These are phyloP conservation scores for Coecobrya sp. DNA, from an alignment of 2,888 invertebrate species.

Conservation along the genomic window DNA sequence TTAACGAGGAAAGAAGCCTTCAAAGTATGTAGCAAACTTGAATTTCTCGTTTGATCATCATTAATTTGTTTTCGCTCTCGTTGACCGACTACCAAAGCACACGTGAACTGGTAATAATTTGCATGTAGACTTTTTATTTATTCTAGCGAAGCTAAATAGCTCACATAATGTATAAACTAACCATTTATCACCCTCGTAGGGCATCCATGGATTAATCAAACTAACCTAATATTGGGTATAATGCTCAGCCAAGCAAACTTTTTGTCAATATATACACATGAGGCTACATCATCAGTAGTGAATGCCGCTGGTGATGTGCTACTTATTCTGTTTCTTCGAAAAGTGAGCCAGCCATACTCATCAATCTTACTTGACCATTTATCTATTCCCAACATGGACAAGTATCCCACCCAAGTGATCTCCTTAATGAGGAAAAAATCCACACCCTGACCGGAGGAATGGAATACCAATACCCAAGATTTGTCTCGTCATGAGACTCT, in stretches of 20 bases:
- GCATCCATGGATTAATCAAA: slow-evolving; percentile 35
- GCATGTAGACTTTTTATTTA: background rate
- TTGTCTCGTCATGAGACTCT: background rate
- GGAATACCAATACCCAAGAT: background rate
- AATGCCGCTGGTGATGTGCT: background rate
- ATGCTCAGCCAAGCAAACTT: background rate
- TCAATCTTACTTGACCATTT: slow-evolving; percentile 54
- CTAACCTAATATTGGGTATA: background rate
- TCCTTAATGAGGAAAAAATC: slow-evolving; percentile 36
- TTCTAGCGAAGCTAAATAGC: slow-evolving; percentile 8
- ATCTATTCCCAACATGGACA: slow-evolving; percentile 7
- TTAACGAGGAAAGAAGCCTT: background rate
- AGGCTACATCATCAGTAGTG: background rate
- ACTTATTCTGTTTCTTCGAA: background rate
- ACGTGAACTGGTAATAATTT: slow-evolving; percentile 3
- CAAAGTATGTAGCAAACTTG: background rate
- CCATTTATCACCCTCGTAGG: slow-evolving; percentile 34
- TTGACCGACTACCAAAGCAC: background rate
- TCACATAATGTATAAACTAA: slow-evolving; percentile 21
- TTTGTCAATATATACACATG: background rate
- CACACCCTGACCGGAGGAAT: background rate
- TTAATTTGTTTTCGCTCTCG: slow-evolving; percentile 13
- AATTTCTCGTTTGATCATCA: background rate
- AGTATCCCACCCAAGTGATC: slow-evolving; percentile 27
- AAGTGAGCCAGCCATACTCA: slow-evolving; percentile 34